phyloP scores from a whole-genome alignment of 2,113 vertebrate genomes.

The Garra rufa region DNA sequence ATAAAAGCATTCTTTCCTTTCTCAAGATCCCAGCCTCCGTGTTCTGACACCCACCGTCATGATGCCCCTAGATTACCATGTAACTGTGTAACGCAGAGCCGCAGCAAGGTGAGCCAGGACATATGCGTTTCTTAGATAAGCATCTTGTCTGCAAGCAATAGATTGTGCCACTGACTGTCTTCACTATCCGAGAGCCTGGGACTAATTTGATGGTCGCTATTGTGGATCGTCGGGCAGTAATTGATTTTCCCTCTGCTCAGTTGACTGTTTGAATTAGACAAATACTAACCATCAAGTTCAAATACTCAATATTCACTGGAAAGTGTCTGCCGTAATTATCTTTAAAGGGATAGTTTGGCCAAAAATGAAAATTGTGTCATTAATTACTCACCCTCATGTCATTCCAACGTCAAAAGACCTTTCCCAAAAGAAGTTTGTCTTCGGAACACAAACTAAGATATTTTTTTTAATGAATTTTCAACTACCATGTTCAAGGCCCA shows the following conservation, averaged over 20 bases:
- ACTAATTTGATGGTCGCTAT: slow-evolving; percentile 63
- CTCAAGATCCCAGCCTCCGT: slow-evolving; percentile 14
- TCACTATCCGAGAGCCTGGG: slow-evolving; percentile 43
- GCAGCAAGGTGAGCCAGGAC: slow-evolving; percentile 33
- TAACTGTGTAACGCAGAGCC: neutral
- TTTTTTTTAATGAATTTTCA: no score
- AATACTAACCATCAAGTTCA: slow-evolving; percentile 38
- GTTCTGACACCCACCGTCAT: slow-evolving; percentile 25
- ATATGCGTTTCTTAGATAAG: slow-evolving; percentile 36
- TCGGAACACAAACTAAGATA: no score
- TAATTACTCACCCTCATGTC: no score
- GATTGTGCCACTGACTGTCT: slow-evolving; percentile 13
- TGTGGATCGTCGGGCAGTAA: slow-evolving; percentile 61
- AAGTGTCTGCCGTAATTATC: neutral
- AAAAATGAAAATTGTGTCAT: no score
- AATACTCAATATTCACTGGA: neutral
- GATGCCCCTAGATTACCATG: slow-evolving; percentile 48
- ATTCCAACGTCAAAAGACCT: no score
- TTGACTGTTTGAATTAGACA: slow-evolving; percentile 57
- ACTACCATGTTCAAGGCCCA: no score
- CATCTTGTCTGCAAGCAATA: slow-evolving; percentile 22
- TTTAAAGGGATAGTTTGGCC: no score
- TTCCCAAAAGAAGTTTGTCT: no score
- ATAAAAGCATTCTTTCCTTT: slow-evolving; percentile 23
- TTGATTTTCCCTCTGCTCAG: slow-evolving; percentile 60